phyloP scores from a whole-genome alignment of 1,140 invertebrate species.

The Meteorus sp. region DNA sequence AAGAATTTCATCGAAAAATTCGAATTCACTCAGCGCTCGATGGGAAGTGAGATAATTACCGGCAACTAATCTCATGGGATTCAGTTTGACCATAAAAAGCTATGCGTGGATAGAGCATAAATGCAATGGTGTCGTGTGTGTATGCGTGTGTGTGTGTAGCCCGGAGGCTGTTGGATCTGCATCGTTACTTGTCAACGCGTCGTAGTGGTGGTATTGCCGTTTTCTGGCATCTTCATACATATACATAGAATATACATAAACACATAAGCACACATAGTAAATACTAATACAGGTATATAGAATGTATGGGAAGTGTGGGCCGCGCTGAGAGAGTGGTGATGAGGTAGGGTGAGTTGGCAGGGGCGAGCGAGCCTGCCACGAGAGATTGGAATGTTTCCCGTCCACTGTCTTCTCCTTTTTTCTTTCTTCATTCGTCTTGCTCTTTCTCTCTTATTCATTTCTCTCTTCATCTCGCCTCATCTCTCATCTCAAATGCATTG shows the following conservation, averaged over 20 bases:
- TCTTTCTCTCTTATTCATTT: constrained; percentile 17
- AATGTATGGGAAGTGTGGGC: constrained; percentile 2
- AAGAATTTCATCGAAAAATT: constrained; percentile 4
- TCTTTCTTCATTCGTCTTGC: constrained; percentile 14
- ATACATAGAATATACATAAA: not conserved
- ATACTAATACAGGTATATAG: no score
- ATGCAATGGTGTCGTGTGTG: constrained; percentile 17
- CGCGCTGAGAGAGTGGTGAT: constrained; percentile 25
- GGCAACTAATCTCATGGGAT: constrained; percentile 19
- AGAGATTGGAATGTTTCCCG: constrained; percentile 58
- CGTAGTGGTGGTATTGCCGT: not conserved
- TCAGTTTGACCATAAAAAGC: constrained; percentile 10
- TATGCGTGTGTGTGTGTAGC: constrained; percentile 3
- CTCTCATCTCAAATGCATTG: constrained; percentile 20
- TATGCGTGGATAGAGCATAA: not conserved
- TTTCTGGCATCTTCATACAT: not conserved
- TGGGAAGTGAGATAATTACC: constrained; percentile 27
- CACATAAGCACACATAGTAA: not conserved
- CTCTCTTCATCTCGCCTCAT: constrained; percentile 19
- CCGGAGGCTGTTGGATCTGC: not conserved
- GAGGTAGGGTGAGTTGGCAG: constrained; percentile 43
- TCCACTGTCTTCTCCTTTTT: constrained; percentile 33
- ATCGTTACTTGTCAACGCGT: not conserved
- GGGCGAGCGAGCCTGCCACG: constrained; percentile 46
- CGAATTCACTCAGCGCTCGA: not conserved